Evolutionary conservation across 1,140 invertebrate genomes (phyloP).

Genomic region (Cotesia chilonis): DNA sequence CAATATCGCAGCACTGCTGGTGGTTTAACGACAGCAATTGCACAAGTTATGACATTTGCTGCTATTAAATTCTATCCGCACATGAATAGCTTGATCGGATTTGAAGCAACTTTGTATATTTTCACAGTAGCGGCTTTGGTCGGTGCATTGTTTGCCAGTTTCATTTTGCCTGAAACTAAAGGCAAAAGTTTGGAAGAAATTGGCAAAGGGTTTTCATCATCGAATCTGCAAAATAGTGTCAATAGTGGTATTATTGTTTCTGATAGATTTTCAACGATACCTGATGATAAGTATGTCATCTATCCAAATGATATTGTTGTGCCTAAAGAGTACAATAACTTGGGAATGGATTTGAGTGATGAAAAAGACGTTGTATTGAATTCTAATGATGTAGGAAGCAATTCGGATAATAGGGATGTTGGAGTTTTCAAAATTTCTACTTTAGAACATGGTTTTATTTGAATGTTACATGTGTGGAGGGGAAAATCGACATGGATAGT

Average conservation of each 20-base stretch:
- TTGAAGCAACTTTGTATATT: slow-evolving; percentile 78
- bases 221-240: neutral
- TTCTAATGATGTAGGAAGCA: neutral
- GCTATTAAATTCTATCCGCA: slow-evolving; percentile 77
- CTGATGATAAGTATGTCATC: slow-evolving; percentile 13
- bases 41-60: slow-evolving; percentile 75
- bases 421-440: neutral
- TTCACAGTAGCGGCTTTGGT: slow-evolving; percentile 76
- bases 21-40: slow-evolving; percentile 75
- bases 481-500: neutral
- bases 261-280: slow-evolving; percentile 6
- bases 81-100: slow-evolving; percentile 67
- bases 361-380: neutral
- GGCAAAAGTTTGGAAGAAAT: slow-evolving; percentile 82
- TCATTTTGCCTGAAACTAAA: slow-evolving; percentile 83
- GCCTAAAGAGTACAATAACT: slow-evolving; percentile 7
- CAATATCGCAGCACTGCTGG: slow-evolving; percentile 74
- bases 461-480: neutral
- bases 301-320: neutral
- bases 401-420: neutral
- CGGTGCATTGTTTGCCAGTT: slow-evolving; percentile 73
- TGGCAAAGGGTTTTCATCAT: slow-evolving; percentile 68
- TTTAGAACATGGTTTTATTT: neutral
- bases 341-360: slow-evolving; percentile 13
- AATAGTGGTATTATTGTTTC: neutral